These are phyloP conservation scores for Argyresthia albistria DNA, from an alignment of 2,888 invertebrate species.

Conservation along the genomic window DNA sequence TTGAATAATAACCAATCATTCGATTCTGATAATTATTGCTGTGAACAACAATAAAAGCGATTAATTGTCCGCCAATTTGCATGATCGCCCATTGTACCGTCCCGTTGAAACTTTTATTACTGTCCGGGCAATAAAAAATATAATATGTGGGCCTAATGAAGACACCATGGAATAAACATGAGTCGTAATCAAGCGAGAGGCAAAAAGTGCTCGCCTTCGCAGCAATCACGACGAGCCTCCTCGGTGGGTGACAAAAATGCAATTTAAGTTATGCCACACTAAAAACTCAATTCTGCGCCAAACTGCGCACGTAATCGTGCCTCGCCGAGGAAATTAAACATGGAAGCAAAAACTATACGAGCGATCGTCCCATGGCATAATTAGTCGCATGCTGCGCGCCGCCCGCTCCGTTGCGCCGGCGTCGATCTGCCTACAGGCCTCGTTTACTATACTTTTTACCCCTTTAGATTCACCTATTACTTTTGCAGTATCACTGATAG, in stretches of 20 bases:
- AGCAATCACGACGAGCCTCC: conserved; percentile 29
- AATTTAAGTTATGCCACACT: conserved; percentile 59
- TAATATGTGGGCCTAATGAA: conserved; percentile 41
- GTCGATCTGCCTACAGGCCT: background rate
- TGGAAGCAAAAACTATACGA: conserved; percentile 37
- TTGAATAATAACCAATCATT: too few relatives aligned
- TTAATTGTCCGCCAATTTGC: too few relatives aligned
- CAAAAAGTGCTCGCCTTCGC: conserved; percentile 28
- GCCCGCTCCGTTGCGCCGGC: background rate
- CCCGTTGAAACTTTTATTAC: conserved; percentile 5
- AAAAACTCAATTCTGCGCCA: conserved; percentile 55
- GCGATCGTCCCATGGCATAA: conserved; percentile 52
- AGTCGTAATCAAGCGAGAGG: conserved; percentile 29
- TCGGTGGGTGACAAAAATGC: conserved; percentile 66
- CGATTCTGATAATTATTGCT: too few relatives aligned
- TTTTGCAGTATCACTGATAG: conserved; percentile 24
- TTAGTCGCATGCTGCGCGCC: conserved; percentile 52
- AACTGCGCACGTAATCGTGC: conserved; percentile 16
- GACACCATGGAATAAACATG: conserved; percentile 52
- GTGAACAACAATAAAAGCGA: too few relatives aligned
- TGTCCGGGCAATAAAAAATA: conserved; percentile 24
- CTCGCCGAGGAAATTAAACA: conserved; percentile 8
- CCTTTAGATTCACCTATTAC: conserved; percentile 1
- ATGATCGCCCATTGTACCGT: conserved; percentile 13
- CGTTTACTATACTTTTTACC: background rate